Conservation (phyloP, 1,140 invertebrate genomes). For the Telenomus remus region DNA sequence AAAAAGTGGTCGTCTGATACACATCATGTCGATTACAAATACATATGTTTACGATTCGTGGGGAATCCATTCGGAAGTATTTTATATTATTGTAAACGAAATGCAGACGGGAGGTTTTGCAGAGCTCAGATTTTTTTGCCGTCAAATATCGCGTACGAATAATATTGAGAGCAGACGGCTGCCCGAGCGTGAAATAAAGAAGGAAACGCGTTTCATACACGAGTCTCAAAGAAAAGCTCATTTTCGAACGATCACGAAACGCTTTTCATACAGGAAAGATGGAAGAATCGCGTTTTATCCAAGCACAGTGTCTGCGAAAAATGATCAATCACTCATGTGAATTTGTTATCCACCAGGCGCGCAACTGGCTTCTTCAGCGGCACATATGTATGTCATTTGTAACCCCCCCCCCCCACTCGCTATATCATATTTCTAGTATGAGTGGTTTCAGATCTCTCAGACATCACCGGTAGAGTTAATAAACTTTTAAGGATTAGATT, state of each 20-base stretch:
- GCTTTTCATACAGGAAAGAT: constrained; percentile 68
- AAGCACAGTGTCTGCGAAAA: constrained; percentile 56
- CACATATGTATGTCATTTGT: constrained; percentile 41
- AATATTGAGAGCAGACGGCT: constrained; percentile 33
- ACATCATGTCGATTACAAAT: no score
- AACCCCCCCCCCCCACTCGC: no score
- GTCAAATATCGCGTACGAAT: constrained; percentile 37
- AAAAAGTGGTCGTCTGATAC: no score
- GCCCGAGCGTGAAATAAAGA: constrained; percentile 64
- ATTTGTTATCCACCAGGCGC: constrained; percentile 46
- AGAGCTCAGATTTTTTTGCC: constrained; percentile 37
- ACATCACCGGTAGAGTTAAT: no score
- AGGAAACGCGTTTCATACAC: constrained; percentile 42
- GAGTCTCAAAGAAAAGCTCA: constrained; percentile 69
- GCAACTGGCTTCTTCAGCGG: constrained; percentile 15
- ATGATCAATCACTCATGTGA: constrained; percentile 60
- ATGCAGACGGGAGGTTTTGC: constrained; percentile 36
- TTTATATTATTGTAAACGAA: constrained; percentile 41
- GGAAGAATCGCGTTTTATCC: constrained; percentile 69
- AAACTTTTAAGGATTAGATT: no score
- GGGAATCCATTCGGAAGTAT: constrained; percentile 6
- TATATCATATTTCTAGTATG: no score
- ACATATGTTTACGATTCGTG: no score
- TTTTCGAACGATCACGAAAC: constrained; percentile 70
- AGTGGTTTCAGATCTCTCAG: no score